Conservation (phyloP, 2,888 invertebrate genomes). For the Pinctada fucata region DNA sequence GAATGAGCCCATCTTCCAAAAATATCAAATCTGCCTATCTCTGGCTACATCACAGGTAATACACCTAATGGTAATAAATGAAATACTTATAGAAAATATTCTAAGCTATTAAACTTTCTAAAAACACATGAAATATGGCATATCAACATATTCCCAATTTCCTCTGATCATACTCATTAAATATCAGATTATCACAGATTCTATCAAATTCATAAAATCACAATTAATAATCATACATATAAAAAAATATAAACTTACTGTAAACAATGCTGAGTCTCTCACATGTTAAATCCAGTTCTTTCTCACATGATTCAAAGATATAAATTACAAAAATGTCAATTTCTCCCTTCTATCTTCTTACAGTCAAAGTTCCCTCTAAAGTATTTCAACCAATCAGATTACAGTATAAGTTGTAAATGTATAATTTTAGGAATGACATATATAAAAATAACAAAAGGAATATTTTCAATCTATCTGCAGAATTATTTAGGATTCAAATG, state of each 20-base stretch:
- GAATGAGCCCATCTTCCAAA: background rate
- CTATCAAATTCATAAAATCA: background rate
- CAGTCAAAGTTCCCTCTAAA: background rate
- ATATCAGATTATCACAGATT: background rate
- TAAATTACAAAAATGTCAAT: background rate
- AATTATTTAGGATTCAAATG: background rate
- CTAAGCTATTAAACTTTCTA: background rate
- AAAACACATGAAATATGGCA: background rate
- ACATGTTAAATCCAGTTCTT: background rate
- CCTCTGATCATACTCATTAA: background rate
- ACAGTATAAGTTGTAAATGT: background rate
- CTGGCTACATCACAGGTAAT: background rate
- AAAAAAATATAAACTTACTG: background rate
- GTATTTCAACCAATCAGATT: background rate
- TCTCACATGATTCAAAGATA: background rate
- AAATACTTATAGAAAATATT: background rate
- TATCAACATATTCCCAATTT: background rate
- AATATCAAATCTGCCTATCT: background rate
- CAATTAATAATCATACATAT: background rate
- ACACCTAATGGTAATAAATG: no score
- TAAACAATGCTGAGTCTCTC: background rate
- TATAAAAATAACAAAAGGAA: background rate
- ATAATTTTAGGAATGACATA: background rate
- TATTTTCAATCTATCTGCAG: background rate
- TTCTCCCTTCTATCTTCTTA: no score